These are phyloP conservation scores for Ectropis crepuscularia DNA, from an alignment of 2,888 invertebrate genomes.

Conservation along the genomic window DNA sequence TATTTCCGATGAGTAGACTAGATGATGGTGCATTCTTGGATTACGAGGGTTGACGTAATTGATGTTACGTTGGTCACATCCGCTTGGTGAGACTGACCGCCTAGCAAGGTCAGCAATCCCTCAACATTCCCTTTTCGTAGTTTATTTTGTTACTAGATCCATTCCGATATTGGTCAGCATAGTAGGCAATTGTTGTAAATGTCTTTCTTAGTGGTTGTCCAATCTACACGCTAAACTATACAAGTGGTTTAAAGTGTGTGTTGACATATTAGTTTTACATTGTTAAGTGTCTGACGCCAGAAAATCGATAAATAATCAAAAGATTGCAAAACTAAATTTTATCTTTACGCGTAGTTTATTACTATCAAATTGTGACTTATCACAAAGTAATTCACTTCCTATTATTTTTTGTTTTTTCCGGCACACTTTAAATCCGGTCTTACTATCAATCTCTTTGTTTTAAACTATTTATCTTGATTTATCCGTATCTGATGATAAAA, in stretches of 20 bases:
- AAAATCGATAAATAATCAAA: too few species aligned
- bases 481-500: conserved; percentile 26
- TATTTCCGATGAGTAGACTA: conserved; percentile 41
- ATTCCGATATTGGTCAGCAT: too few species aligned
- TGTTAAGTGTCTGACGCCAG: too few species aligned
- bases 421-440: conserved; percentile 18
- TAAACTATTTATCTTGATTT: background rate
- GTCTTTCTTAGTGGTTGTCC: too few species aligned
- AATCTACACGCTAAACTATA: too few species aligned
- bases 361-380: too few species aligned
- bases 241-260: too few species aligned
- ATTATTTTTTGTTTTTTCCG: too few species aligned
- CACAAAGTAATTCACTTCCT: too few species aligned
- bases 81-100: conserved; percentile 30
- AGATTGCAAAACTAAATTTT: background rate
- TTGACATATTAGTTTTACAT: too few species aligned
- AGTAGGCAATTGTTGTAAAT: too few species aligned
- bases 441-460: conserved; percentile 8
- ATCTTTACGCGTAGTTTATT: background rate
- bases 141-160: background rate
- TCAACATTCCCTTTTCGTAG: background rate
- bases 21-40: conserved; percentile 62
- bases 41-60: conserved; percentile 65
- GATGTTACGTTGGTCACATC: conserved; percentile 58
- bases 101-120: conserved; percentile 46